phyloP scores from a whole-genome alignment of 2,888 invertebrate genomes.

The Maniola hyperantus region DNA sequence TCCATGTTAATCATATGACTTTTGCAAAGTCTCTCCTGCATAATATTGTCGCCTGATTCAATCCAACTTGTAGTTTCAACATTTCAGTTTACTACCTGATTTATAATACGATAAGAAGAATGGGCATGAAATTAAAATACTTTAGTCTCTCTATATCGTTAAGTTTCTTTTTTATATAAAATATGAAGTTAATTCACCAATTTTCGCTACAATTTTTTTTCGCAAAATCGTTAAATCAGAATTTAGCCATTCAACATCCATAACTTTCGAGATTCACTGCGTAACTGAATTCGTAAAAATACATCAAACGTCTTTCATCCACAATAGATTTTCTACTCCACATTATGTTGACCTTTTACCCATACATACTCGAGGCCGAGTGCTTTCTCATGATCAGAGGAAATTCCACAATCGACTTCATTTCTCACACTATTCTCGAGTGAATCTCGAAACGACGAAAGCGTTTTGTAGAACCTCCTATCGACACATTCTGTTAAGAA shows the following conservation, averaged over 20 bases:
- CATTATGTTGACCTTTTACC: constrained; percentile 19
- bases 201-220: not conserved
- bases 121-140: too few relatives aligned
- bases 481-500: constrained; percentile 14
- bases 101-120: too few relatives aligned
- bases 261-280: not conserved
- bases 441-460: constrained; percentile 22
- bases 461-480: constrained; percentile 22
- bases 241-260: not conserved
- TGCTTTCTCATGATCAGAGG: constrained; percentile 24
- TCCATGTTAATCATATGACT: too few relatives aligned
- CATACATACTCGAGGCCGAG: constrained; percentile 12
- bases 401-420: constrained; percentile 17
- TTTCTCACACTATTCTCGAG: constrained; percentile 23
- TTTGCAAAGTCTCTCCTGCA: too few relatives aligned
- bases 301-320: constrained; percentile 11
- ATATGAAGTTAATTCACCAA: too few relatives aligned
- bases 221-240: not conserved
- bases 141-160: too few relatives aligned
- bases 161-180: too few relatives aligned
- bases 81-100: too few relatives aligned
- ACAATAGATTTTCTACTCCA: constrained; percentile 20
- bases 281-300: not conserved
- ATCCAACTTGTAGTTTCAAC: too few relatives aligned
- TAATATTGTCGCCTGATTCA: too few relatives aligned